These are phyloP conservation scores for Stenolophus ochropezus DNA, from an alignment of 2,888 invertebrate genomes.

Conservation along the genomic window DNA sequence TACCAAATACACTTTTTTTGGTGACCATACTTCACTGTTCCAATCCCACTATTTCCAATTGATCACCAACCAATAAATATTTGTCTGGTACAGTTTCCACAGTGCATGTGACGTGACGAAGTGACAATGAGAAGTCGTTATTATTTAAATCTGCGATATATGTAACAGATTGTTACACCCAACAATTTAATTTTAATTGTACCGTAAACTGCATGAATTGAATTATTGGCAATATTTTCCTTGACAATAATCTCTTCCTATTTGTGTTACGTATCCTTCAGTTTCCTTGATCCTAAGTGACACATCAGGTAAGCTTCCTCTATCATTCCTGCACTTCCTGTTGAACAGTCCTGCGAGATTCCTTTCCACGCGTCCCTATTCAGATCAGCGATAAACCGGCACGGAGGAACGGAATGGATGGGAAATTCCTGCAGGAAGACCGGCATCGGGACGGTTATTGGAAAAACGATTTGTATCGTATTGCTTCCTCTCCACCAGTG, in stretches of 20 bases:
- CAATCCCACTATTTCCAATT: too few relatives aligned
- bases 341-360: slow-evolving; percentile 30
- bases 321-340: background rate
- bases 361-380: slow-evolving; percentile 13
- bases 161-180: too few relatives aligned
- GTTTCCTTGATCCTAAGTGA: background rate
- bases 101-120: too few relatives aligned
- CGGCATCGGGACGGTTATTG: slow-evolving; percentile 40
- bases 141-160: too few relatives aligned
- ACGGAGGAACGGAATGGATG: background rate
- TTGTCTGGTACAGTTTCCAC: too few relatives aligned
- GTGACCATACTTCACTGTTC: too few relatives aligned
- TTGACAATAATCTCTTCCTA: background rate
- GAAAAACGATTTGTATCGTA: slow-evolving; percentile 57
- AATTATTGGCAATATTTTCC: background rate
- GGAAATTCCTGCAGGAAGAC: background rate
- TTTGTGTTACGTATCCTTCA: too few relatives aligned
- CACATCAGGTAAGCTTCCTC: background rate
- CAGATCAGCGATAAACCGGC: slow-evolving; percentile 51
- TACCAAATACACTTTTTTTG: too few relatives aligned
- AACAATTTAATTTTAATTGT: too few relatives aligned
- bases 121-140: too few relatives aligned
- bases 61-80: too few relatives aligned
- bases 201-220: too few relatives aligned
- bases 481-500: slow-evolving; percentile 2